Conservation (phyloP, 2,113 vertebrate genomes). For the Poeciliopsis turrubarensis region DNA sequence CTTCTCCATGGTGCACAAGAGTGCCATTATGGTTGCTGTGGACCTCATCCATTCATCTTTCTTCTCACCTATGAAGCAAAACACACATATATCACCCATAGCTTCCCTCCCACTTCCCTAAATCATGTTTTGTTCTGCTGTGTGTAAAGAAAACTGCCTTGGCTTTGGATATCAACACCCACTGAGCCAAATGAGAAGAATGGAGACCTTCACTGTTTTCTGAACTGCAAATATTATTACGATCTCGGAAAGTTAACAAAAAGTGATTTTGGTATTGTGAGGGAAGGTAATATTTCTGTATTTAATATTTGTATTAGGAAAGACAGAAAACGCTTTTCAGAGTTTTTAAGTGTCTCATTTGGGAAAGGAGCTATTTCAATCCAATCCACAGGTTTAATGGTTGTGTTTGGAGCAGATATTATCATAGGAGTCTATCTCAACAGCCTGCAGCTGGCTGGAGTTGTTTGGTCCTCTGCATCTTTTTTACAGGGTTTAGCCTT, state of each 20-base stretch:
- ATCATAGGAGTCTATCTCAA: conserved; percentile 53
- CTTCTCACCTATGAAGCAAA: conserved; percentile 76
- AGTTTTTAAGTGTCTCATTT: conserved; percentile 25
- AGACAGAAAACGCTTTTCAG: not conserved
- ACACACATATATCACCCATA: conserved; percentile 74
- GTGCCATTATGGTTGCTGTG: conserved; percentile 66
- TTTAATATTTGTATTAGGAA: conserved; percentile 5
- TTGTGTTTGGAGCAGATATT: conserved; percentile 49
- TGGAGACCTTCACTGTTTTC: conserved; percentile 4
- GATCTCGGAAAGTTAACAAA: conserved; percentile 6
- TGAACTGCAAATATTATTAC: conserved; percentile 9
- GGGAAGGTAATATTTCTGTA: conserved; percentile 4
- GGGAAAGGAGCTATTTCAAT: conserved; percentile 47
- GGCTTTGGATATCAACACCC: conserved; percentile 57
- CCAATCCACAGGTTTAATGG: conserved; percentile 49
- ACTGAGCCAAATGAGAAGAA: conserved; percentile 28
- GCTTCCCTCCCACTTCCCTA: conserved; percentile 68
- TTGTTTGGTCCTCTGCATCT: conserved; percentile 35
- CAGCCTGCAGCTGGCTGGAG: conserved; percentile 52
- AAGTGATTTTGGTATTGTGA: not conserved
- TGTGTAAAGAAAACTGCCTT: conserved; percentile 62
- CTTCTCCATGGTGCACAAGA: conserved; percentile 65
- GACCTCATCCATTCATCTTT: conserved; percentile 71
- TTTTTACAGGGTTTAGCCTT: conserved; percentile 35
- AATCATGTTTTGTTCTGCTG: conserved; percentile 75